Base-by-base conservation (phyloP, 1,140 invertebrate genomes). In the Gryon sp. region DNA sequence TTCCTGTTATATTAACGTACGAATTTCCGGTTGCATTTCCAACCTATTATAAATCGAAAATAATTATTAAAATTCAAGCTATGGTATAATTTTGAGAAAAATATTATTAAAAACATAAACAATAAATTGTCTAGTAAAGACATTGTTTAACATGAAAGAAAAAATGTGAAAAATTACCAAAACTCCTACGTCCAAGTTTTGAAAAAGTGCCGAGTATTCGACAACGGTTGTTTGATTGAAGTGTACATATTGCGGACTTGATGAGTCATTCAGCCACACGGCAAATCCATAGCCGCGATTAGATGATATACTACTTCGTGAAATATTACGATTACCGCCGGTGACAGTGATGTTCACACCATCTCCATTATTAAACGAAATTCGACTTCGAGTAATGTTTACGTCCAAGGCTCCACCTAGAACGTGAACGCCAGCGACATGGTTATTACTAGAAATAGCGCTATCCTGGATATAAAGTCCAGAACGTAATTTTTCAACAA, bases 351-450 rank as follows among this genome's bases (percentile, higher is more conserved):
- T 94, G 79, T 98, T 98, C 2, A 96, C 90, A 1, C 95, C 95
- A 74, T 98, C 97, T 0, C 97, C 98, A 80, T 94, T 92, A 85
- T 99, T 99, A 76, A 96, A 94, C 0, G 92, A 93, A 28, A 99
- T 95, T 79, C 94, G 91, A 65, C 95, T 96, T 73, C 94, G 92
- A 3, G 97, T 98, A 1, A 99, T 91, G 80, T 99, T 97, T 0
- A 99, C 92, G 82, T 98, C 95, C n/a, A 96, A 95, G 0, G 93
- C 95, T 0, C 97, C 97, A 68, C 90, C 93, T 0, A 93, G 89
- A 2, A 99, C 91, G 80, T 98, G 95, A 4, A 98, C 89, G 1
- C 97, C 97, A 4, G 95, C 95, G 5, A 96, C 92, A 81, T 97
- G 94, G 68, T 93, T 93, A 82, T 98, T 98, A 62, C 94, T 93